Evolutionary conservation across 2,113 vertebrate genomes (phyloP), one percentile per base, ranked within the genome.

Genomic region (Myotis yumanensis): DNA sequence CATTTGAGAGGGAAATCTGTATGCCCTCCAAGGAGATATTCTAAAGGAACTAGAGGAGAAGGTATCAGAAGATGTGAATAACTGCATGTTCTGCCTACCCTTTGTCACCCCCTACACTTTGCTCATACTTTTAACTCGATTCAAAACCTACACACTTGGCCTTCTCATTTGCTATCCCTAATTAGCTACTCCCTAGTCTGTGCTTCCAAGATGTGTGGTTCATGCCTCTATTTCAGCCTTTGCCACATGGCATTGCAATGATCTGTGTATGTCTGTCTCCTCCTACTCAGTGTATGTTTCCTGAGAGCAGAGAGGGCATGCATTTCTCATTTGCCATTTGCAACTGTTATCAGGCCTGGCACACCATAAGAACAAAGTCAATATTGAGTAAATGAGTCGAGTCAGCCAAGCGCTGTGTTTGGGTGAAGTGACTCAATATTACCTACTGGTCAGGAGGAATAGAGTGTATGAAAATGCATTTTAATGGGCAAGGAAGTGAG

Each of bases 331-430:
- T 93, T 81, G 32, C 18, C 88, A 37, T 82, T 87, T 90, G 62
- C 40, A 92, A 52, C 32, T 84, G 59, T 96, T 88, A 69, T 51
- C 79, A 40, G 62, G 43, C 54, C 69, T 59, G 32, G 25, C 73
- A 85, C 32, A 69, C 85, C 35, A 94, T 62, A 93, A 80, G 25
- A 43, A 72, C 54, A 40, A 25, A 69, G 20, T 91, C 79, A 88
- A 75, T 82, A 86, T 11, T 75, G 64, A 95, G 88, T 73, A 93
- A 57, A 86, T 57, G 79, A 89, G 75, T 22, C 28, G n/a, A 81
- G 46, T 95, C 82, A 87, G 12, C 18, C 40, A 86, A 66, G n/a
- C 16, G 3, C n/a, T 75, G 28, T 69, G 84, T 89, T 76, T 92
- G 54, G 43, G 16, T 88, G 30, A 75, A 20, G 46, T 85, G 46